phyloP scores from a whole-genome alignment of 2,113 vertebrate species.

The Raja brachyura region DNA sequence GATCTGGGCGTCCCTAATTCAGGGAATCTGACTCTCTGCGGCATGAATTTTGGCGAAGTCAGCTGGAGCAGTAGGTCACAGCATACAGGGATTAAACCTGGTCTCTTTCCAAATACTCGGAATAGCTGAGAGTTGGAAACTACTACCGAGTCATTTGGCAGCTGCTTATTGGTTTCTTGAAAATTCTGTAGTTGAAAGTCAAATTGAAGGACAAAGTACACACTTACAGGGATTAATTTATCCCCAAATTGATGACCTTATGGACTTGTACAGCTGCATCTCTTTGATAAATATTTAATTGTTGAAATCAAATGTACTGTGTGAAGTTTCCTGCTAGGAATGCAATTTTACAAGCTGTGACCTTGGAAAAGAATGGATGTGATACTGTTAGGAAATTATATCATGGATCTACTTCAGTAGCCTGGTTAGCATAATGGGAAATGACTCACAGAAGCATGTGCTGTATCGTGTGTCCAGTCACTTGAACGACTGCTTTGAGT shows the following conservation, averaged over 20 bases:
- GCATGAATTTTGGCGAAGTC: not conserved
- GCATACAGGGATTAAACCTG: not conserved
- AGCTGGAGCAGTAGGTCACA: not conserved
- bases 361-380: constrained; percentile 7
- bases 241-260: not conserved
- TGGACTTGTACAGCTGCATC: not conserved
- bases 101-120: not conserved
- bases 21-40: not conserved
- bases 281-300: not conserved
- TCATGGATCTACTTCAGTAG: not conserved
- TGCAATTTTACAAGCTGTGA: not conserved
- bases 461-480: not conserved
- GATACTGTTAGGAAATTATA: constrained; percentile 22
- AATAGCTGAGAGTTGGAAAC: not conserved
- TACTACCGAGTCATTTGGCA: not conserved
- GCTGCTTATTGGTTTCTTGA: constrained; percentile 31
- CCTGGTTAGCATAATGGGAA: constrained; percentile 17
- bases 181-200: constrained; percentile 2
- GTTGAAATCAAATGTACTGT: not conserved
- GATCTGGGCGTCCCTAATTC: not conserved
- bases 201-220: not conserved
- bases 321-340: not conserved
- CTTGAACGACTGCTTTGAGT: not conserved
- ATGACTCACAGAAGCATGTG: constrained; percentile 30
- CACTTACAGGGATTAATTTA: not conserved